Conservation (phyloP, 2,113 vertebrate genomes). For the Excalfactoria chinensis region DNA sequence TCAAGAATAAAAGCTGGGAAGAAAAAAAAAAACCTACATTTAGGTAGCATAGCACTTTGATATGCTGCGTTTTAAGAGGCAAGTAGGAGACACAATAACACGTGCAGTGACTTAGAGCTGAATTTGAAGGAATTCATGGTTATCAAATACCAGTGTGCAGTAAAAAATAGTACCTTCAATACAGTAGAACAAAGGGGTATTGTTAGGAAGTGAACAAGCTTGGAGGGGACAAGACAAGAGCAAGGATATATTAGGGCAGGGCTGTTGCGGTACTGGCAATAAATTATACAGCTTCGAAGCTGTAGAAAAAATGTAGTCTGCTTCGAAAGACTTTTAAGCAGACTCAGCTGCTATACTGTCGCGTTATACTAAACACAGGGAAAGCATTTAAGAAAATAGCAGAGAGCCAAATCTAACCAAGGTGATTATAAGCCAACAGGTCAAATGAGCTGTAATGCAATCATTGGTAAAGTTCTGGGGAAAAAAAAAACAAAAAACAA, state of each 20-base stretch:
- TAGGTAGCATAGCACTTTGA: slow-evolving; percentile 79
- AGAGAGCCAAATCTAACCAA: slow-evolving; percentile 78
- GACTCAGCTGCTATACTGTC: slow-evolving; percentile 88
- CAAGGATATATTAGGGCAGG: slow-evolving; percentile 62
- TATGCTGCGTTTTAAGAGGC: slow-evolving; percentile 70
- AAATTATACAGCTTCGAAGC: slow-evolving; percentile 81
- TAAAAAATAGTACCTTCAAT: slow-evolving; percentile 57
- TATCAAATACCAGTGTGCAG: slow-evolving; percentile 65
- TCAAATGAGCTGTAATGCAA: slow-evolving; percentile 74
- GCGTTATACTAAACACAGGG: slow-evolving; percentile 79
- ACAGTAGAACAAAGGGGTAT: slow-evolving; percentile 62
- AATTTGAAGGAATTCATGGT: slow-evolving; percentile 60
- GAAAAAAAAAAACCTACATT: neutral
- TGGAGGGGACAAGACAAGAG: slow-evolving; percentile 70
- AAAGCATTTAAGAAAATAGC: slow-evolving; percentile 73
- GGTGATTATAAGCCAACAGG: slow-evolving; percentile 67
- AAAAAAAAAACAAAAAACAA: neutral
- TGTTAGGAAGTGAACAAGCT: slow-evolving; percentile 58
- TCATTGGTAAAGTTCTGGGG: slow-evolving; percentile 12
- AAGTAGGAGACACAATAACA: slow-evolving; percentile 57
- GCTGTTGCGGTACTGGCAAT: slow-evolving; percentile 83
- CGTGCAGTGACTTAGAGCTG: slow-evolving; percentile 59
- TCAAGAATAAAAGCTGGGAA: slow-evolving; percentile 46
- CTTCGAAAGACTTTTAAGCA: slow-evolving; percentile 75
- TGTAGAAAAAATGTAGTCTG: slow-evolving; percentile 77